Base-by-base conservation (phyloP, 2,113 vertebrate species). In the Panthera tigris region DNA sequence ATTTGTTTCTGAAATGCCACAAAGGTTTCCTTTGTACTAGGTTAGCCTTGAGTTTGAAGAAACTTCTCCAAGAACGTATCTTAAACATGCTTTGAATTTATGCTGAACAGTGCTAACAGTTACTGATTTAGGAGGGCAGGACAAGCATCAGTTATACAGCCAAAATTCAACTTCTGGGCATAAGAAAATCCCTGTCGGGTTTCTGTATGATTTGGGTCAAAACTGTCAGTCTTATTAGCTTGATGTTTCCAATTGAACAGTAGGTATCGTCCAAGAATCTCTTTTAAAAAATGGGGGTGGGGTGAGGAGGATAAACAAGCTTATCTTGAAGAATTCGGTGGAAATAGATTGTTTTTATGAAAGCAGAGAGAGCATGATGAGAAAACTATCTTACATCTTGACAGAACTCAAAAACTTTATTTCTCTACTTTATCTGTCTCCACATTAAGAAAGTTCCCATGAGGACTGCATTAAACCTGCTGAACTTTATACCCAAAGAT, bases 11-110 rank as follows among this genome's bases (percentile, higher is more conserved):
- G 83, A 79, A 96, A 78, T 97, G 85, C 79, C 76, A 68, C 33
- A 97, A 96, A 97, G 93, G 31, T 97, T 98, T 96, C 61, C 83
- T 96, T 97, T 83, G 50, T 97, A 48, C 79, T 88, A 33, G 23
- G 23, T 65, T 89, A 97, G 94, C 78, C 95, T 98, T 88, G 74
- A 96, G 98, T 98, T 97, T 45, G 21, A 97, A 98, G 92, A 97
- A 96, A 98, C 74, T 82, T 98, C 97, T 96, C 82, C 65, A 96
- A 97, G 94, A 98, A 63, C 78, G 3, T 45, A 68, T 36, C 98
- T 98, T 92, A 91, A 94, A 91, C 80, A 97, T 74, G 94, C 83
- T 96, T 93, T 90, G 52, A 97, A 97, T 84, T 76, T 85, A 82
- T 97, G 83, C 41, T 94, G 93, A 31, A 55, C 3, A 12, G 69